phyloP scores from a whole-genome alignment of 1,140 invertebrate species.

The Helicorthomorpha holstii region DNA sequence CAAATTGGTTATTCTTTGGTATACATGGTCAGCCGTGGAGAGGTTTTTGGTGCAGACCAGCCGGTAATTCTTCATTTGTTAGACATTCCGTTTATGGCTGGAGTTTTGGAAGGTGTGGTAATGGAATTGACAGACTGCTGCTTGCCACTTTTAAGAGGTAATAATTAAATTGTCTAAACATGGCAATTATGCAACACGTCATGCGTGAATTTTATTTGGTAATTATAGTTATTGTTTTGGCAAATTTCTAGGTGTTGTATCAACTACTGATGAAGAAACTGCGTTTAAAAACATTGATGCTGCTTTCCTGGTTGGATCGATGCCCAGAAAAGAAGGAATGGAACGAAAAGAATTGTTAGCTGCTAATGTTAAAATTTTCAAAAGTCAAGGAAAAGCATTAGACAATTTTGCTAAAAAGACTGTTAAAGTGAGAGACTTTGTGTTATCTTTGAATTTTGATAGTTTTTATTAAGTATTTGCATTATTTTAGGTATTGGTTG shows the following conservation, averaged over 20 bases:
- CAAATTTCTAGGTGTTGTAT: slow-evolving; percentile 43
- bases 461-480: not conserved
- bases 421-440: slow-evolving; percentile 51
- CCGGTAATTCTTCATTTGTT: slow-evolving; percentile 76
- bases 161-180: slow-evolving; percentile 4
- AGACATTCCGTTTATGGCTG: slow-evolving; percentile 91
- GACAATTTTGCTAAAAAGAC: slow-evolving; percentile 85
- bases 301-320: slow-evolving; percentile 95
- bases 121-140: slow-evolving; percentile 96
- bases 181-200: no score
- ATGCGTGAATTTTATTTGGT: not conserved
- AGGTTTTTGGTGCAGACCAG: slow-evolving; percentile 87
- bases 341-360: slow-evolving; percentile 90
- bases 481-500: slow-evolving; percentile 51
- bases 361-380: slow-evolving; percentile 98
- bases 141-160: slow-evolving; percentile 61
- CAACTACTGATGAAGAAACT: slow-evolving; percentile 66
- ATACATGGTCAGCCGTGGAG: slow-evolving; percentile 83
- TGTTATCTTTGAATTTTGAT: slow-evolving; percentile 3
- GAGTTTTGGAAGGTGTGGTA: slow-evolving; percentile 83
- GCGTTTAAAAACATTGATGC: slow-evolving; percentile 94
- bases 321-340: slow-evolving; percentile 98
- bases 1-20: slow-evolving; percentile 97
- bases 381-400: slow-evolving; percentile 77
- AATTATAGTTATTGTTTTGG: not conserved